Percentiles rank a stretch among this genome's conserved stretches.
Evolutionary conservation across 2,888 invertebrate genomes (phyloP).

Genomic region (Cheilosia vernalis): DNA sequence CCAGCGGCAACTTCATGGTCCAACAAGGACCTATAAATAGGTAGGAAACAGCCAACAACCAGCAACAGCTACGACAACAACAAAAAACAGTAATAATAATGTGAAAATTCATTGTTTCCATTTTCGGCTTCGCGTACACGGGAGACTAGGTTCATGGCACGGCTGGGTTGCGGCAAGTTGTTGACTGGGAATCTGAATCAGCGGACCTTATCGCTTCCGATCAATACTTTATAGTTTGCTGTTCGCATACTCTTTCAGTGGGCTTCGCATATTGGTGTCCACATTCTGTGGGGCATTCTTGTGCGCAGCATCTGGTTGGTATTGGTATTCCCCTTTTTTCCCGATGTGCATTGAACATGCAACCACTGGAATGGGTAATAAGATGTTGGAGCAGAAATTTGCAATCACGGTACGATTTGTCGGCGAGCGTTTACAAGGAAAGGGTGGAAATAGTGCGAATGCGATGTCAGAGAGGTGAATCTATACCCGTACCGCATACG

Average conservation of each 20-base stretch:
- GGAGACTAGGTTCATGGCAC: not conserved
- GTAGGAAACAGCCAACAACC: conserved; percentile 44
- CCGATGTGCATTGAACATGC: not conserved
- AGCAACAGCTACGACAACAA: conserved; percentile 33
- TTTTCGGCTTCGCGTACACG: conserved; percentile 22
- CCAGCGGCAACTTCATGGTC: conserved; percentile 29
- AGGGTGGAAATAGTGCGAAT: conserved; percentile 1
- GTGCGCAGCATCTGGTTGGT: conserved; percentile 1
- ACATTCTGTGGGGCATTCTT: conserved; percentile 18
- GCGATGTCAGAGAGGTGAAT: not conserved
- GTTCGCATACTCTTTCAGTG: conserved; percentile 13
- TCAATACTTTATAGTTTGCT: conserved; percentile 57
- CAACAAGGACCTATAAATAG: conserved; percentile 59
- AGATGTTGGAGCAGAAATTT: conserved; percentile 43
- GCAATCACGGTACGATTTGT: conserved; percentile 63
- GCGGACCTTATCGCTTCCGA: conserved; percentile 67
- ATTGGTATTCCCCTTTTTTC: too few species aligned
- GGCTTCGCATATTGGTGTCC: conserved; percentile 21
- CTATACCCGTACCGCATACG: too few species aligned
- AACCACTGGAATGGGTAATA: conserved; percentile 47
- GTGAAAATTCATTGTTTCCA: conserved; percentile 66
- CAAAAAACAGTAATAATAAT: conserved; percentile 64
- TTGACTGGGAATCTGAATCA: conserved; percentile 23
- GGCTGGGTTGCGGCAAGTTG: conserved; percentile 23
- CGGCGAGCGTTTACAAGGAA: conserved; percentile 33